phyloP scores from a whole-genome alignment of 2,113 vertebrate species.

The Ranitomeya variabilis region DNA sequence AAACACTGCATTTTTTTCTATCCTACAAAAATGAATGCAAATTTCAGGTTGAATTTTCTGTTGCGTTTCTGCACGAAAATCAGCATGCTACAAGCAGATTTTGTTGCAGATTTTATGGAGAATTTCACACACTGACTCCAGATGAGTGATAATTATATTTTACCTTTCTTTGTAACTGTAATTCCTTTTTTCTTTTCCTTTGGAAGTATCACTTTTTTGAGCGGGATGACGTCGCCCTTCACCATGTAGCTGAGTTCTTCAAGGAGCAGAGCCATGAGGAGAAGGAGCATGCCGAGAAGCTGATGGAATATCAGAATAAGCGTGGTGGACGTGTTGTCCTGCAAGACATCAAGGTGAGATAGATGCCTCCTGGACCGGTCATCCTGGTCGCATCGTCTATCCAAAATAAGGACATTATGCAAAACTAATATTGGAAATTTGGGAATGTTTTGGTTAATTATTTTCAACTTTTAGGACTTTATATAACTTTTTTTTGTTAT shows the following conservation, averaged over 20 bases:
- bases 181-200: not conserved
- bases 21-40: no score
- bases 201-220: slow-evolving; percentile 76
- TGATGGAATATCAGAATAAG: slow-evolving; percentile 78
- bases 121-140: no score
- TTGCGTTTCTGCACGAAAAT: no score
- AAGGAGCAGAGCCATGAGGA: slow-evolving; percentile 78
- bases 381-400: no score
- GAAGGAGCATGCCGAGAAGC: slow-evolving; percentile 75
- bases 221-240: slow-evolving; percentile 80
- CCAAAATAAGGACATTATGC: no score
- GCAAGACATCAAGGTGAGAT: slow-evolving; percentile 76
- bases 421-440: not conserved
- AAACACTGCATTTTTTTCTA: no score
- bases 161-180: not conserved
- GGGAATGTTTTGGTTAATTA: not conserved
- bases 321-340: slow-evolving; percentile 77
- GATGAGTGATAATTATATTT: not conserved
- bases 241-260: slow-evolving; percentile 78
- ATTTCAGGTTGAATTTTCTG: no score
- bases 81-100: no score
- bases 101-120: no score
- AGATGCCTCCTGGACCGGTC: no score
- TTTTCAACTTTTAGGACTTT: not conserved
- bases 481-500: not conserved